Percentiles rank a stretch among this genome's conserved stretches.
Conservation (phyloP, 2,888 invertebrate genomes). For the Brenthis daphne region DNA sequence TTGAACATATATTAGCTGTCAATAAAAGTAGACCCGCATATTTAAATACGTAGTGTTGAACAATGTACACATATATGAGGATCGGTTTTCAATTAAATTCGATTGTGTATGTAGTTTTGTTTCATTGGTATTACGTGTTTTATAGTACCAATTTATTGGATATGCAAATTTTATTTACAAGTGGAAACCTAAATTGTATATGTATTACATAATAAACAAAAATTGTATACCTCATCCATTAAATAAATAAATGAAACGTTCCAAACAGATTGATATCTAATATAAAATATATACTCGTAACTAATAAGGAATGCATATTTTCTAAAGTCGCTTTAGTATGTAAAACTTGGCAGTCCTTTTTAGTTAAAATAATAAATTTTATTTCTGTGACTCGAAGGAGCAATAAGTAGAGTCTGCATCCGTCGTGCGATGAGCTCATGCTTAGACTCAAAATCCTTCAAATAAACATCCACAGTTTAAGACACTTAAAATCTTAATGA, state of each 20-base stretch:
- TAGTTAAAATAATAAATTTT: slow-evolving; percentile 13
- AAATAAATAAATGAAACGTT: not conserved
- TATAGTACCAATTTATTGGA: slow-evolving; percentile 6
- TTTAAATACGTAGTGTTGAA: slow-evolving; percentile 40
- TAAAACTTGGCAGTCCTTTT: slow-evolving; percentile 9
- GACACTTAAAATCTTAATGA: too few species aligned
- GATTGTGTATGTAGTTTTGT: slow-evolving; percentile 22
- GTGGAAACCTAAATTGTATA: slow-evolving; percentile 2
- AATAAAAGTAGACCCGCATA: slow-evolving; percentile 69
- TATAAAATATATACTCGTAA: not conserved
- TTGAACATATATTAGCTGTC: slow-evolving; percentile 66
- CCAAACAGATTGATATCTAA: not conserved
- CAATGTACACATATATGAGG: slow-evolving; percentile 19
- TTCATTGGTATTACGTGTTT: slow-evolving; percentile 25
- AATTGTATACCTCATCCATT: too few species aligned
- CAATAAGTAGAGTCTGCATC: slow-evolving; percentile 11
- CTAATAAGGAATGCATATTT: not conserved
- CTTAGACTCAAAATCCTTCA: slow-evolving; percentile 13
- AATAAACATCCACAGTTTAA: not conserved
- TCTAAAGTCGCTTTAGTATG: not conserved
- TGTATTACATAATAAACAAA: not conserved
- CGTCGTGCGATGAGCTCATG: slow-evolving; percentile 17
- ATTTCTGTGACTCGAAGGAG: slow-evolving; percentile 8
- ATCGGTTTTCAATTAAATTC: slow-evolving; percentile 32
- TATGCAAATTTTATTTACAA: slow-evolving; percentile 17